phyloP scores from a whole-genome alignment of 2,113 vertebrate genomes.

The Eublepharis macularius region DNA sequence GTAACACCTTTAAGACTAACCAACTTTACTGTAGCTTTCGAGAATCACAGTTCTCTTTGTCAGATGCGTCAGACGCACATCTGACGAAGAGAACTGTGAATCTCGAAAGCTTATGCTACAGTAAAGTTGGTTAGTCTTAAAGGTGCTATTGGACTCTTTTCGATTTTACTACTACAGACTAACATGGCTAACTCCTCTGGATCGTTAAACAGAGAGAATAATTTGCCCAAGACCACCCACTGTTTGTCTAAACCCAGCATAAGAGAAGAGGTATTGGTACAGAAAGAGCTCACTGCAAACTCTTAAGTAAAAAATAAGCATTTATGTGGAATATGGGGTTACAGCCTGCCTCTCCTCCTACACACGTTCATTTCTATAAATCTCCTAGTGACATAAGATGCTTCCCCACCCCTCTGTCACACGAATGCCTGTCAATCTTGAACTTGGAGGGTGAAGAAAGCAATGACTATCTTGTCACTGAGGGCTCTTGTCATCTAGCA shows the following conservation, averaged over 20 bases:
- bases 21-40: too few species aligned
- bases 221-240: not conserved
- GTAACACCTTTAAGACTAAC: too few species aligned
- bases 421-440: not conserved
- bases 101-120: too few species aligned
- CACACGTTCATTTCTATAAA: not conserved
- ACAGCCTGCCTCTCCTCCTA: not conserved
- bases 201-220: too few species aligned
- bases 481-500: fast-evolving
- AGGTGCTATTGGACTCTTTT: too few species aligned
- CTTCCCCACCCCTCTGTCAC: not conserved
- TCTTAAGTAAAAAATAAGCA: not conserved
- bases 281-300: not conserved
- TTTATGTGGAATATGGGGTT: not conserved
- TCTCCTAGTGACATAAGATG: not conserved
- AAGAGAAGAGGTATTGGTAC: not conserved
- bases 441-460: fast-evolving
- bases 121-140: too few species aligned
- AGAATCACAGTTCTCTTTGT: too few species aligned
- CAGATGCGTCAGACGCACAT: too few species aligned
- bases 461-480: fast-evolving
- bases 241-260: not conserved
- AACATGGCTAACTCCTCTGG: too few species aligned
- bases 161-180: too few species aligned
- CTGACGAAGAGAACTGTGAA: too few species aligned